Conservation (phyloP, 2,797 vertebrate species). For the Tympanoctomys barrerae region DNA sequence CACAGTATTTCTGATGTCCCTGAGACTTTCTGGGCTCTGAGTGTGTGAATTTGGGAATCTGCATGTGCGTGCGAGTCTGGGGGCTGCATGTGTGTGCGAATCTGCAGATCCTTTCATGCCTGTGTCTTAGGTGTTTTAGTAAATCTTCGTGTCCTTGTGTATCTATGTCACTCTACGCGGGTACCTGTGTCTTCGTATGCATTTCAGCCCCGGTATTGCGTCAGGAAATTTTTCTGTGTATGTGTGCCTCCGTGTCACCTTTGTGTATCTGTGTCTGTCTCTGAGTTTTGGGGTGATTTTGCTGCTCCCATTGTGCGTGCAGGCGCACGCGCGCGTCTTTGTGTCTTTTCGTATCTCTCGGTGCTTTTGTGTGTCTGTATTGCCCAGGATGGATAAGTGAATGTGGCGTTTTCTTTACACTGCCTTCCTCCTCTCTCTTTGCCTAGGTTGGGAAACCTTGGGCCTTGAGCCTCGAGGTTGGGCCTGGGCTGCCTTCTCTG, state of each 20-base stretch:
- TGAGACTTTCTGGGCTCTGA: not conserved
- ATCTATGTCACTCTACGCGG: not conserved
- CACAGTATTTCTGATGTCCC: not conserved
- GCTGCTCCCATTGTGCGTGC: not conserved
- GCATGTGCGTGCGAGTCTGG: not conserved
- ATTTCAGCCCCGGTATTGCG: not conserved
- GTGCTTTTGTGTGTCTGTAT: conserved; percentile 66
- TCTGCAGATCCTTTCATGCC: not conserved
- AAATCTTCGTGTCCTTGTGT: not conserved
- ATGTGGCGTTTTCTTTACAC: not conserved
- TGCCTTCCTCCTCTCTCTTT: not conserved
- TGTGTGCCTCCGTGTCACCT: not conserved
- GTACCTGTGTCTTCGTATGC: conserved; percentile 34
- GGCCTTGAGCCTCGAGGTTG: not conserved
- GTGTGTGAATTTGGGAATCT: not conserved
- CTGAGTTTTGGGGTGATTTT: conserved; percentile 19
- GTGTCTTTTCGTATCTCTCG: conserved; percentile 9
- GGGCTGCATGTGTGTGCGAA: not conserved
- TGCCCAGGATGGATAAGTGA: not conserved
- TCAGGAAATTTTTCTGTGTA: not conserved
- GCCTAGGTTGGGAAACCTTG: not conserved
- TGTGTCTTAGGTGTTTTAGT: not conserved
- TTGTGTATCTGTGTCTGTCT: conserved; percentile 25
- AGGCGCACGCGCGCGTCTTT: not conserved
- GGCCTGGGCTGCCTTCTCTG: not conserved